phyloP scores from a whole-genome alignment of 2,797 vertebrate species.

The Salmo trutta region DNA sequence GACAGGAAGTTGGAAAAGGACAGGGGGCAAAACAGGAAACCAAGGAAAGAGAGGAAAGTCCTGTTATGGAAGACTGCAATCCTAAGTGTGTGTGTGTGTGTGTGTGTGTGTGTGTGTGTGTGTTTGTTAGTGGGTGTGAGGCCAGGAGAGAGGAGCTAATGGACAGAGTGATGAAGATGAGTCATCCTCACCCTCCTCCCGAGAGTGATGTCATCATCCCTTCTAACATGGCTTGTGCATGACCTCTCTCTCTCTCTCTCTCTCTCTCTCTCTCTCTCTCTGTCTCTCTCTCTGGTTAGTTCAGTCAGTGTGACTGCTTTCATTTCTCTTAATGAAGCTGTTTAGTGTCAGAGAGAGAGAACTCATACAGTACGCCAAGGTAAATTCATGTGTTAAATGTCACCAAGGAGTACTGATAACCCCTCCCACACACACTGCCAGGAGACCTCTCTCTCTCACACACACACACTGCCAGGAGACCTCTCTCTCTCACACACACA shows the following conservation, averaged over 20 bases:
- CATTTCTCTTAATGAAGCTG: slow-evolving; percentile 64
- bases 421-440: neutral
- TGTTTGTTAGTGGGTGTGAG: slow-evolving; percentile 14
- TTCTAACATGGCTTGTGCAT: neutral
- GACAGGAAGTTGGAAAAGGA: neutral
- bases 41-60: slow-evolving; percentile 5
- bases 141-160: slow-evolving; percentile 3
- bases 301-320: slow-evolving; percentile 39
- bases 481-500: neutral
- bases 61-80: neutral
- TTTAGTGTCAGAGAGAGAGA: slow-evolving; percentile 40
- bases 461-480: too few relatives aligned
- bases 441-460: neutral
- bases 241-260: neutral
- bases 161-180: slow-evolving; percentile 55
- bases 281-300: neutral
- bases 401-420: neutral
- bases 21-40: slow-evolving; percentile 11
- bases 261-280: slow-evolving; percentile 6
- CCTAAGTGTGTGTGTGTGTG: slow-evolving; percentile 36
- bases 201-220: slow-evolving; percentile 39
- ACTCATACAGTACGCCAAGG: neutral
- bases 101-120: neutral
- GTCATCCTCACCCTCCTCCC: slow-evolving; percentile 52
- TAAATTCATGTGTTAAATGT: neutral